Conservation (phyloP, 2,113 vertebrate genomes). For the Tyto alba region DNA sequence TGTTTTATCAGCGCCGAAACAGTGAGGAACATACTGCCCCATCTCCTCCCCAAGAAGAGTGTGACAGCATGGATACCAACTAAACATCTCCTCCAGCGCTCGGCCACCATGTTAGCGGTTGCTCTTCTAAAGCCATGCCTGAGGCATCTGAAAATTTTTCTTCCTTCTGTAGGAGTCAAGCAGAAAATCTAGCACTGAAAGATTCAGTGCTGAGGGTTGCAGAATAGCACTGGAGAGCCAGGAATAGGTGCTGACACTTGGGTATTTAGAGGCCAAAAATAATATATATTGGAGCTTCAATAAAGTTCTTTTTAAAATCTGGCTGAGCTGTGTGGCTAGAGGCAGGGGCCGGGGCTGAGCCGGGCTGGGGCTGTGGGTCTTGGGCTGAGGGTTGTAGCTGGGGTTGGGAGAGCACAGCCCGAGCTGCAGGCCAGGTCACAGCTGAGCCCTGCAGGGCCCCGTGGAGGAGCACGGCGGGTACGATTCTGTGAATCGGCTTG, state of each 20-base stretch:
- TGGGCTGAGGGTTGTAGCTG: background rate
- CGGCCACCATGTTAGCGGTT: background rate
- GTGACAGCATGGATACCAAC: constrained; percentile 96
- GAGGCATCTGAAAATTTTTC: constrained; percentile 23
- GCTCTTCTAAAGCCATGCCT: constrained; percentile 37
- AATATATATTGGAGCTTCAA: constrained; percentile 63
- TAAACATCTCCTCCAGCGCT: constrained; percentile 63
- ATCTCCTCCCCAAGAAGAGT: constrained; percentile 71
- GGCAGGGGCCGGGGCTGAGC: background rate
- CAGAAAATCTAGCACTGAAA: constrained; percentile 16
- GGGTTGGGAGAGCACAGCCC: background rate
- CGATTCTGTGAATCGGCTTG: background rate
- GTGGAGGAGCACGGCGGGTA: background rate
- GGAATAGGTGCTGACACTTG: constrained; percentile 43
- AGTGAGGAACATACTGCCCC: constrained; percentile 65
- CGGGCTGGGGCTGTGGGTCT: background rate
- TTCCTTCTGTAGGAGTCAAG: constrained; percentile 48
- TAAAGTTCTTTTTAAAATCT: constrained; percentile 59
- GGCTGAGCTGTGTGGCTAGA: constrained; percentile 52
- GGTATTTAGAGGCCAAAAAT: constrained; percentile 60
- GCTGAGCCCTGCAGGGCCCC: background rate
- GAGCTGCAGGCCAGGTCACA: background rate
- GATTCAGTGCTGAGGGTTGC: background rate
- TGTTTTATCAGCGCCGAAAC: constrained; percentile 92
- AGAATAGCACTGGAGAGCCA: constrained; percentile 39